Evolutionary conservation across 1,140 invertebrate genomes (phyloP).

Genomic region (Euwallacea similis): DNA sequence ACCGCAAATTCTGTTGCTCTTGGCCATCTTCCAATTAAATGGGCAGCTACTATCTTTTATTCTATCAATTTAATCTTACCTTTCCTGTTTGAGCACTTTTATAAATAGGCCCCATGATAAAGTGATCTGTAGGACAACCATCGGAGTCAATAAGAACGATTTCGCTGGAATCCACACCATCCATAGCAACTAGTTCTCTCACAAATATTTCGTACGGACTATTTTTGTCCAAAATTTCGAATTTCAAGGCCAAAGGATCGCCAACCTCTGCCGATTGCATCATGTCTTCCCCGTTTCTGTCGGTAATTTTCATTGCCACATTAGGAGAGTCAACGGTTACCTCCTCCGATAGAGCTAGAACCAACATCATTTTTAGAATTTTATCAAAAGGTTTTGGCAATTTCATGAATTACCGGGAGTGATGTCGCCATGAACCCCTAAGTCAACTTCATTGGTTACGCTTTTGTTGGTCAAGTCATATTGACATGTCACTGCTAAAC

Average conservation of each 20-base stretch:
- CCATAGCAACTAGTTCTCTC: constrained; percentile 90
- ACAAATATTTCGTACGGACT: constrained; percentile 95
- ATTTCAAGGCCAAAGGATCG: constrained; percentile 85
- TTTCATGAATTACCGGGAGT: constrained; percentile 36
- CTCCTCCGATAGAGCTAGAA: constrained; percentile 71
- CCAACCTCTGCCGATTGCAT: constrained; percentile 84
- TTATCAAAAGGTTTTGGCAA: neutral
- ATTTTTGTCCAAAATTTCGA: constrained; percentile 88
- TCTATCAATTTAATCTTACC: constrained; percentile 57
- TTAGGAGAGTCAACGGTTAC: constrained; percentile 90
- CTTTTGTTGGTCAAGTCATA: constrained; percentile 93
- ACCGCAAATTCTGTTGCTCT: neutral
- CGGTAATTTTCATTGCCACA: constrained; percentile 93
- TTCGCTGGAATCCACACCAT: constrained; percentile 88
- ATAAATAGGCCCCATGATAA: constrained; percentile 89
- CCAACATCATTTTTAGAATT: constrained; percentile 3
- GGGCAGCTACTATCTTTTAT: neutral
- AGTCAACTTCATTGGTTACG: constrained; percentile 87
- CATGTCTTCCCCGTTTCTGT: constrained; percentile 75
- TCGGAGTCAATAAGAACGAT: constrained; percentile 89
- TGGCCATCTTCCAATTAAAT: neutral
- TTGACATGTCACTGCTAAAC: constrained; percentile 88
- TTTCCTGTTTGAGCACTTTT: constrained; percentile 76
- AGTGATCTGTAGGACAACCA: constrained; percentile 89
- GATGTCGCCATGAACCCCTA: constrained; percentile 85